Base-by-base conservation (phyloP, 2,797 vertebrate species). In the Crenichthys baileyi region DNA sequence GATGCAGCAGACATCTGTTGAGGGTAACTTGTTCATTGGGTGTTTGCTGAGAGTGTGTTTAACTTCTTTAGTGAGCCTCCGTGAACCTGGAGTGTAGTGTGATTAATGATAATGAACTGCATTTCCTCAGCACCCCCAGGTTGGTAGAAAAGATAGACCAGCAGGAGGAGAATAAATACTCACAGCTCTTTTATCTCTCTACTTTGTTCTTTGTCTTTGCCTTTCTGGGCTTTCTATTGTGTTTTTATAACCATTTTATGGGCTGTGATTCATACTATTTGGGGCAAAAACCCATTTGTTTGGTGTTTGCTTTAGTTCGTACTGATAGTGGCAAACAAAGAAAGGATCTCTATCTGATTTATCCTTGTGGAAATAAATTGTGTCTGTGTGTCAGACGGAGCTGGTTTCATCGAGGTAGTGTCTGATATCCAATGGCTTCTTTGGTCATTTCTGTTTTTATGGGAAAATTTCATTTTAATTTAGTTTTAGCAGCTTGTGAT, bases 41-140 rank as follows among this genome's bases (percentile, higher is more conserved):
- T 77, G 44, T 81, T 81, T 70, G 70, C 63, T 46, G 39, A 77
- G 72, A 9, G 51, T 29, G 26, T 79, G 72, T 77, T 58, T 53
- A 73, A 81, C 75, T 80, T 88, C 65, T 86, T 81, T 56, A 78
- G 55, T 36, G 29, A 18, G 68, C 56, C 68, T 77, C 70, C 50
- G 70, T 65, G 78, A 74, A 79, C 44, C 26, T 46, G 55, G 75
- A 72, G 72, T 73, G 67, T 18, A 44, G 71, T 78, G 77, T 89
- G 85, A 91, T 93, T 83, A 89, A 82, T 87, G 89, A 90, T 90
- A 88, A 91, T 88, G 85, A 92, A 87, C 76, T 79, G 86, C 79
- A 81, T 91, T 91, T 90, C 87, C 88, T 83, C 84, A 83, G 82
- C 75, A 72, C 73, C 88, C 91, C 81, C 89, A 91, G 82, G 79